Base-by-base conservation (phyloP, 2,113 vertebrate genomes). In the Elgaria multicarinata region DNA sequence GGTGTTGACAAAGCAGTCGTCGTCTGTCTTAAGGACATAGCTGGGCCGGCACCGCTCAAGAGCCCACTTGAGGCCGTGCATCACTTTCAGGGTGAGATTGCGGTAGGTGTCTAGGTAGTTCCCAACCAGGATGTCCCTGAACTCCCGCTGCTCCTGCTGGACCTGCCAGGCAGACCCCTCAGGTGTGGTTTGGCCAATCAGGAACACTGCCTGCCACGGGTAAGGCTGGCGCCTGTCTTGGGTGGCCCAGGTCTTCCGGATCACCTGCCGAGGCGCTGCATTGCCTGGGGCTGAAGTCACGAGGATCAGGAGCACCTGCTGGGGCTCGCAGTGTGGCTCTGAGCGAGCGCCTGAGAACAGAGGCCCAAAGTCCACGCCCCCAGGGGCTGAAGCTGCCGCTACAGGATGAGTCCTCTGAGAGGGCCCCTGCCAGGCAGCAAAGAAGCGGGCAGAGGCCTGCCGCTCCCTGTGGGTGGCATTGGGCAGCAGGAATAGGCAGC, bases 51-150 rank as follows among this genome's bases (percentile, higher is more conserved):
- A 75, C 4, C 87, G 12, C 4, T 93, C 33, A 0, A n/a, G 53
- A 9, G 79, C 58, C 95, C 94, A 94, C 86, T 79, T 86, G 6
- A 95, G n/a, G 1, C 94, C 2, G 0, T 90, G 87, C 78, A 69
- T 77, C 4, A 93, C 82, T 24, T 94, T 94, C 69, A 93, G 69
- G 20, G 66, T 96, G n/a, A 96, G 33, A 42, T 88, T 95, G 36
- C 92, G 85, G 75, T 66, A 90, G 2, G 0, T 16, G 67, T 95
- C 81, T 53, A 71, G 69, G 12, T 91, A 94, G 69, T 13, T 92
- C 7, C 89, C 84, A 26, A 92, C 1, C 20, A 93, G 87, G 42
- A 93, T 64, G 2, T 95, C 67, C 6, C 50, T 9, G 1, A 85
- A 64, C 1, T 89, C 26, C 31, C 82, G 36, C 50, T 72, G 66